These are phyloP conservation scores for Phorcus lineatus DNA, from an alignment of 2,888 invertebrate species.

Conservation along the genomic window DNA sequence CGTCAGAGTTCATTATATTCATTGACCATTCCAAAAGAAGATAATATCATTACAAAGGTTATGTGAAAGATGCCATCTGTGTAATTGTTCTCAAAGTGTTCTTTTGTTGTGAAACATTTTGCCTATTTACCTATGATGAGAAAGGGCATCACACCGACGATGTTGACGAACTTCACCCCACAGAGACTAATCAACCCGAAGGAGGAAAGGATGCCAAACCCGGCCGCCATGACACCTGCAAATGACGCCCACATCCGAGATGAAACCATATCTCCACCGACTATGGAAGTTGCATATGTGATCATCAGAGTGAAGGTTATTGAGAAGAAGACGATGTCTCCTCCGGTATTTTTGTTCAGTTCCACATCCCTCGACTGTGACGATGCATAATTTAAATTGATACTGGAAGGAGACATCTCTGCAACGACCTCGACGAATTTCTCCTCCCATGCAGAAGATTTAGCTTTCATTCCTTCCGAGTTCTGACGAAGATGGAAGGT, in stretches of 20 bases:
- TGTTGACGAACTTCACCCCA: no score
- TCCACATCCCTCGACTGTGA: conserved; percentile 53
- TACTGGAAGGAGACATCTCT: conserved; percentile 28
- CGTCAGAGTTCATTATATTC: no score
- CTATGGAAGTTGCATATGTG: conserved; percentile 37
- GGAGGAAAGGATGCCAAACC: conserved; percentile 52
- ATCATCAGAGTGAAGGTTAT: conserved; percentile 41
- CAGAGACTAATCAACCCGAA: conserved; percentile 57
- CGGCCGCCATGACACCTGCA: conserved; percentile 48
- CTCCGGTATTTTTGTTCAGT: conserved; percentile 42
- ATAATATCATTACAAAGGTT: no score
- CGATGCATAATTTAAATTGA: conserved; percentile 36
- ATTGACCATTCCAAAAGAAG: no score
- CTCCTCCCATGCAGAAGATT: conserved; percentile 37
- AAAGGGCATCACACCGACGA: conserved; percentile 61
- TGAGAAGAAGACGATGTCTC: conserved; percentile 37
- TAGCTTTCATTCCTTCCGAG: background rate
- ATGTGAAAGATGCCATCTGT: no score
- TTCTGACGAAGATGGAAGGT: conserved; percentile 38
- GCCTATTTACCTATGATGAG: conserved; percentile 59
- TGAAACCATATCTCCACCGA: conserved; percentile 35
- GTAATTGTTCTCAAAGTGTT: no score
- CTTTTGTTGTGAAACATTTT: no score
- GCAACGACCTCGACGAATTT: conserved; percentile 29
- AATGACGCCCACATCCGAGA: conserved; percentile 49